Evolutionary conservation across 1,140 invertebrate genomes (phyloP).

Genomic region (Pseudoatta argentina): DNA sequence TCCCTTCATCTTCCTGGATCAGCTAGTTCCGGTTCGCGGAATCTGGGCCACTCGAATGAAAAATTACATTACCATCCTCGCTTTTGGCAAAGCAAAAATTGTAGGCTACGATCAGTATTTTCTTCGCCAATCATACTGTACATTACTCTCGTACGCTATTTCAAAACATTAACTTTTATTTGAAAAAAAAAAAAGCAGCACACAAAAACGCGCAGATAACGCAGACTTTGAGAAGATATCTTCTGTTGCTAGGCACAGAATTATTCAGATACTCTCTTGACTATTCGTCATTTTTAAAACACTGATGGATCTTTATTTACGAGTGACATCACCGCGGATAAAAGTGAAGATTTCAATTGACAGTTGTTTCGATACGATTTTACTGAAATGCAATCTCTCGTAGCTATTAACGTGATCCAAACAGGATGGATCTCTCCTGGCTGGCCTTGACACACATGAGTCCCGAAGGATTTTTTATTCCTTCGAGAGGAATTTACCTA

Average conservation of each 20-base stretch:
- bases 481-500: slow-evolving; percentile 22
- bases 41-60: background rate
- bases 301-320: background rate
- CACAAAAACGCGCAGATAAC: background rate
- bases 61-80: background rate
- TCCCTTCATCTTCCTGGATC: slow-evolving; percentile 90
- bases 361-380: background rate
- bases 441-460: background rate
- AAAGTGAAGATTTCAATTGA: background rate
- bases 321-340: background rate
- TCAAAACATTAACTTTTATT: background rate
- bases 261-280: background rate
- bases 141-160: background rate
- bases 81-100: background rate
- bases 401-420: background rate
- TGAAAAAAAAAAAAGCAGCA: background rate
- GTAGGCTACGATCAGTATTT: background rate
- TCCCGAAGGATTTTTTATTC: background rate
- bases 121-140: background rate
- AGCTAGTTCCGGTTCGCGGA: slow-evolving; percentile 55
- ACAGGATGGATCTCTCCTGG: background rate
- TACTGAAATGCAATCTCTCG: background rate
- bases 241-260: background rate
- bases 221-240: background rate
- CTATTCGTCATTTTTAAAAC: background rate